These are phyloP conservation scores for Sebastes reedi DNA, from an alignment of 2,797 vertebrate genomes.

Conservation along the genomic window DNA sequence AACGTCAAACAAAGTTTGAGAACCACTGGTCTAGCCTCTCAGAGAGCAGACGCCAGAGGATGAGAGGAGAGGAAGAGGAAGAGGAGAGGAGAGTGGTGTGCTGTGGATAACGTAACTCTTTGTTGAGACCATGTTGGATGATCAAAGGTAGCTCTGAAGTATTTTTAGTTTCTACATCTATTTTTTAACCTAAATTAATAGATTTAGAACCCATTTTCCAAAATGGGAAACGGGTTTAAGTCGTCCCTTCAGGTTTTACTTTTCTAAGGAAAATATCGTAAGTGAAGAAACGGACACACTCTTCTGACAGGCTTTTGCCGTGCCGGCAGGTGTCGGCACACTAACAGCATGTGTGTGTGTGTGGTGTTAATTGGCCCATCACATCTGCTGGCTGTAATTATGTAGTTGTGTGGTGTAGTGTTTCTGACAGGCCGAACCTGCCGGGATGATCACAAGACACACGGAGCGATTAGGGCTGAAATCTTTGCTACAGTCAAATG, in stretches of 20 bases:
- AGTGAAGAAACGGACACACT: not conserved
- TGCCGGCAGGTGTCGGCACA: not conserved
- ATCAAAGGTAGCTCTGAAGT: not conserved
- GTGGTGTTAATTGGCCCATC: conserved; percentile 36
- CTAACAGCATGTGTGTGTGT: not conserved
- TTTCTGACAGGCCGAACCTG: not conserved
- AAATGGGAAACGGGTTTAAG: not conserved
- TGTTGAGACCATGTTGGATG: not conserved
- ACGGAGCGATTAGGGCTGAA: not conserved
- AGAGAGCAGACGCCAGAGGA: not conserved
- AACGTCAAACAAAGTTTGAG: no score
- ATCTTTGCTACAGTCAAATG: not conserved
- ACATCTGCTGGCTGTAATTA: conserved; percentile 37
- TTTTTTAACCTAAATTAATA: not conserved
- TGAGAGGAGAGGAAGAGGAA: no score
- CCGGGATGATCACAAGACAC: not conserved
- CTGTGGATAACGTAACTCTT: not conserved
- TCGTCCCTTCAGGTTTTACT: not conserved
- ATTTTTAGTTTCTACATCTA: not conserved
- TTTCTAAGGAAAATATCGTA: not conserved
- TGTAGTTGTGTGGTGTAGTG: not conserved
- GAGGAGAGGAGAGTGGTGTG: not conserved
- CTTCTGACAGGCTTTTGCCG: not conserved
- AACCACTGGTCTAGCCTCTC: not conserved
- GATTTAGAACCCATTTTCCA: not conserved